Evolutionary conservation across 2,113 vertebrate genomes (phyloP).

Genomic region (Gnathonemus echidnorhynchus): DNA sequence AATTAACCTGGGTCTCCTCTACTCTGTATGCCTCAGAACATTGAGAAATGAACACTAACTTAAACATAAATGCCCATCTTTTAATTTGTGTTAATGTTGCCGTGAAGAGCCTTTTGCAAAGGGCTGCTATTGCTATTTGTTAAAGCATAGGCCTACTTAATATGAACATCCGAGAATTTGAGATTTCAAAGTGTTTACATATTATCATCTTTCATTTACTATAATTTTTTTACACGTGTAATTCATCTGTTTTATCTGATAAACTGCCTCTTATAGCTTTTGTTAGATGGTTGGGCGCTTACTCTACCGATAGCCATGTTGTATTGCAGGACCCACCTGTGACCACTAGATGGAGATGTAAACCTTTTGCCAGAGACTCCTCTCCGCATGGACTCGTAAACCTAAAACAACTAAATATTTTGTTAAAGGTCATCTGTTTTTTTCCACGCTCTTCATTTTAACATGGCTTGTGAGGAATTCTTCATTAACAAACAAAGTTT

Average conservation of each 20-base stretch:
- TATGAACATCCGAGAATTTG: not conserved
- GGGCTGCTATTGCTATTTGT: not conserved
- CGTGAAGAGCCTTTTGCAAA: not conserved
- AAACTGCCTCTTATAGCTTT: not conserved
- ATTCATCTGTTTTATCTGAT: not conserved
- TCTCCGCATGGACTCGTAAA: not conserved
- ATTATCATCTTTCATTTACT: not conserved
- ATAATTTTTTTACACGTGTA: not conserved
- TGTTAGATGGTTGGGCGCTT: not conserved
- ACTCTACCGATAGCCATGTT: not conserved
- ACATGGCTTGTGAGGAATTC: not conserved
- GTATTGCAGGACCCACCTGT: not conserved
- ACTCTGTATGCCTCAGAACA: not conserved
- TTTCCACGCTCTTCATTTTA: not conserved
- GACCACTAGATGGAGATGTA: conserved; percentile 11
- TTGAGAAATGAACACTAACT: not conserved
- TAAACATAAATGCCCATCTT: not conserved
- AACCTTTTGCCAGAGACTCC: not conserved
- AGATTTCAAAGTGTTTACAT: not conserved
- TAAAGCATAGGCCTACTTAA: not conserved
- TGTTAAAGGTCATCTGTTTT: not conserved
- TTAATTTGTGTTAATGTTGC: not conserved
- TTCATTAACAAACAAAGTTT: not conserved
- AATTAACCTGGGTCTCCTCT: not conserved
- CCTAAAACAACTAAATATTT: not conserved